phyloP scores from a whole-genome alignment of 2,888 invertebrate genomes.

The Leucozona laternaria region DNA sequence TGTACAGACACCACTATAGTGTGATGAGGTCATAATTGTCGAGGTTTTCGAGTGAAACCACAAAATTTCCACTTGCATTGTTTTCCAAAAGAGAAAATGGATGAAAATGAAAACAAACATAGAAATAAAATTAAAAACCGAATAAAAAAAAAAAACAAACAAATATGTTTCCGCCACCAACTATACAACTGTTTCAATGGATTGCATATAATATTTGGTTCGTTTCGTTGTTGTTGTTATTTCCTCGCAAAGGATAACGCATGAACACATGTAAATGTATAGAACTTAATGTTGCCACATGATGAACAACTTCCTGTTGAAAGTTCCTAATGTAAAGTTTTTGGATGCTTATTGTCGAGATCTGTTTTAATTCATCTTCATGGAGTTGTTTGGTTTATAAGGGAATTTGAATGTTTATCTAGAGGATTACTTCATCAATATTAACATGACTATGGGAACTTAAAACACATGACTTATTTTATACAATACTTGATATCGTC shows the following conservation, averaged over 20 bases:
- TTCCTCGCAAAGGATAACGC: slow-evolving; percentile 29
- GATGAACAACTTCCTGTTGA: slow-evolving; percentile 70
- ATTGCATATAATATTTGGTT: slow-evolving; percentile 30
- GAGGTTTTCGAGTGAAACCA: slow-evolving; percentile 72
- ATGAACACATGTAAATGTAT: slow-evolving; percentile 58
- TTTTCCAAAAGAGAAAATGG: slow-evolving; percentile 64
- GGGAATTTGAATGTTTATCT: slow-evolving; percentile 10
- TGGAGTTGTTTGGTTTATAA: slow-evolving; percentile 13
- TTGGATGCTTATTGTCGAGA: slow-evolving; percentile 31
- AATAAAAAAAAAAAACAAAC: slow-evolving; percentile 22
- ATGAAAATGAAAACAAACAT: slow-evolving; percentile 57
- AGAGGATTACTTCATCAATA: slow-evolving; percentile 13
- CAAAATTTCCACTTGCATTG: slow-evolving; percentile 74
- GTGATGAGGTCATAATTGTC: slow-evolving; percentile 75
- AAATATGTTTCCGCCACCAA: slow-evolving; percentile 49
- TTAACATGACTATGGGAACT: background rate
- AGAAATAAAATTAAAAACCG: slow-evolving; percentile 14
- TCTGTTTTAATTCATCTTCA: slow-evolving; percentile 11
- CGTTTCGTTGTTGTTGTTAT: slow-evolving; percentile 25
- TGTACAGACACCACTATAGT: slow-evolving; percentile 53
- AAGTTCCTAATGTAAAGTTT: slow-evolving; percentile 68
- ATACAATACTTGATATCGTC: background rate
- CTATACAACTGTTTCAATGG: slow-evolving; percentile 41
- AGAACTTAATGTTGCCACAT: slow-evolving; percentile 64
- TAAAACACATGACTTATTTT: background rate